A percentile compares a stretch with the other conserved stretches of the same genome.
These are phyloP conservation scores for Vulpes lagopus DNA, from an alignment of 2,113 vertebrate species.

Conservation along the genomic window DNA sequence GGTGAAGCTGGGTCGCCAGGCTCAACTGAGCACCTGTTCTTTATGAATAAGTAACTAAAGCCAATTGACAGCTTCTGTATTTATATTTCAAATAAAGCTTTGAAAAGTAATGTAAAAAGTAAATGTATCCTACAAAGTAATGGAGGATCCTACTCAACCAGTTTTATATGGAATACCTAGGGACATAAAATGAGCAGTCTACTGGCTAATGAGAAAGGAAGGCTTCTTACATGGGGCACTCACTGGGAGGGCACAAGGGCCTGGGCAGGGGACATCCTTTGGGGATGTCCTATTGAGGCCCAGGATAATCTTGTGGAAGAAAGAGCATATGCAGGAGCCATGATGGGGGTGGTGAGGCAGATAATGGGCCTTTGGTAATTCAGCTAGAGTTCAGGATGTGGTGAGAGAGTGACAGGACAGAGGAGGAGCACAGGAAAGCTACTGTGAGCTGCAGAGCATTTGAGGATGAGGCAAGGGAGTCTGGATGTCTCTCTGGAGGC, in stretches of 20 bases:
- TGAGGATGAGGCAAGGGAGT: not conserved
- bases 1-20: too few species aligned
- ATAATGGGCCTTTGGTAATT: too few species aligned
- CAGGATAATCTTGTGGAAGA: too few species aligned
- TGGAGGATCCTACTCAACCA: not conserved
- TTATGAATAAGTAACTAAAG: not conserved
- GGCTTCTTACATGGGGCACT: not conserved
- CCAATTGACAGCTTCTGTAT: not conserved
- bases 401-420: not conserved
- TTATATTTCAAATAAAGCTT: not conserved
- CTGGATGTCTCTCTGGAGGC: not conserved
- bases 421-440: not conserved
- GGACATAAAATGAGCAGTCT: not conserved
- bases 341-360: rapidly evolving
- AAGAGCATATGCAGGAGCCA: not conserved
- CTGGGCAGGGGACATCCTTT: not conserved
- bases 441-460: not conserved
- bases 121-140: too few species aligned
- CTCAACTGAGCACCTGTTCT: not conserved
- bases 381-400: not conserved
- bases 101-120: not conserved
- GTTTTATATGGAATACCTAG: not conserved
- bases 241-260: not conserved
- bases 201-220: not conserved
- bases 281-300: too few species aligned